These are phyloP conservation scores for Opisthograptis luteolata DNA, from an alignment of 2,888 invertebrate genomes.

Conservation along the genomic window DNA sequence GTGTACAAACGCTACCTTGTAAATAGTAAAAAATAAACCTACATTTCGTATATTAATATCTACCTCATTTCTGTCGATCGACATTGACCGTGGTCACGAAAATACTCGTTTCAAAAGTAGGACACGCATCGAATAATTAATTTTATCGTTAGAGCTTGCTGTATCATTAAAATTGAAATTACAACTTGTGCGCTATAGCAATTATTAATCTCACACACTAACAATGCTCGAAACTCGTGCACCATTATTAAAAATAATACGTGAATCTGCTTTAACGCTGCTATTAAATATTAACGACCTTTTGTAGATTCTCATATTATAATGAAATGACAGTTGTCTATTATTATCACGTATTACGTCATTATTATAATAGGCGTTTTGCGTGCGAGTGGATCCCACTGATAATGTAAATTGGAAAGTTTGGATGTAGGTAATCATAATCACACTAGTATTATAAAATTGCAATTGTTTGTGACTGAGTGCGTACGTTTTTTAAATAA, in stretches of 20 bases:
- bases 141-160: background rate
- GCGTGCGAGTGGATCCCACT: background rate
- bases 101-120: background rate
- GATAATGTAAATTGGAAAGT: background rate
- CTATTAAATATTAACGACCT: background rate
- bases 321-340: background rate
- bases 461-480: too few relatives aligned
- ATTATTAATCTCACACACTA: constrained; percentile 1
- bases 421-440: background rate
- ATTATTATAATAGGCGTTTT: background rate
- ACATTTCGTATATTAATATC: too few relatives aligned
- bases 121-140: background rate
- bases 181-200: background rate
- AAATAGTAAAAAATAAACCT: too few relatives aligned
- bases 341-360: background rate
- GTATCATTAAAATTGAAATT: background rate
- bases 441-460: background rate
- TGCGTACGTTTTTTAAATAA: too few relatives aligned
- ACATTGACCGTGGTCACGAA: background rate
- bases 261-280: background rate
- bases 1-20: too few relatives aligned
- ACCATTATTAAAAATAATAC: background rate
- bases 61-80: background rate
- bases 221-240: background rate
- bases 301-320: background rate